A percentile compares a stretch with the other conserved stretches of the same genome.
These are phyloP conservation scores for Daphoenositta chrysoptera DNA, from an alignment of 2,113 vertebrate species.

Conservation along the genomic window DNA sequence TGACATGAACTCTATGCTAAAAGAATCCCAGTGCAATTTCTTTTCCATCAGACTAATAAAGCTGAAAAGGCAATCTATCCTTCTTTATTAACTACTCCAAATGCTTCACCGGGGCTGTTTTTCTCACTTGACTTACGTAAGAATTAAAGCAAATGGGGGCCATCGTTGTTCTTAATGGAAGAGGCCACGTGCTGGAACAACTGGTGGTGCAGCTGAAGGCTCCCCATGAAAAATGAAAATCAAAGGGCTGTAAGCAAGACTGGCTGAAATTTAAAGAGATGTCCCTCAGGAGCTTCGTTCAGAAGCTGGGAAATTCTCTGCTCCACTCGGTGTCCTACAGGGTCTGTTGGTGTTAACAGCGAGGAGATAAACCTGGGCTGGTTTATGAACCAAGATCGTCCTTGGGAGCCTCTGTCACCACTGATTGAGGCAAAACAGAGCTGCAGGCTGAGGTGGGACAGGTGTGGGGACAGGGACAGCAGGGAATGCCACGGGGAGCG, in stretches of 20 bases:
- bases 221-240: background rate
- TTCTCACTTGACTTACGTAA: conserved; percentile 39
- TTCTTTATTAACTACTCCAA: conserved; percentile 54
- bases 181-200: background rate
- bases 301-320: background rate
- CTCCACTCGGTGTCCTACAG: background rate
- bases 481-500: fast-evolving
- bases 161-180: conserved; percentile 12
- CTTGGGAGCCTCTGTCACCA: background rate
- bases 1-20: conserved; percentile 32
- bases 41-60: conserved; percentile 47
- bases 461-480: background rate
- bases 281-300: background rate
- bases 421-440: background rate
- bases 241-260: background rate
- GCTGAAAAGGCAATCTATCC: conserved; percentile 47
- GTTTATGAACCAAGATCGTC: fast-evolving
- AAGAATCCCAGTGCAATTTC: conserved; percentile 43
- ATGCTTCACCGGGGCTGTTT: background rate
- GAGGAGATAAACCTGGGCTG: background rate
- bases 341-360: background rate
- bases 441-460: background rate
- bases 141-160: conserved; percentile 38
- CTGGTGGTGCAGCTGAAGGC: conserved; percentile 1
- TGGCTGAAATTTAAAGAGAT: background rate